Percentiles rank a stretch among this genome's conserved stretches.
Conservation (phyloP, 2,113 vertebrate species). For the Hucho hucho region DNA sequence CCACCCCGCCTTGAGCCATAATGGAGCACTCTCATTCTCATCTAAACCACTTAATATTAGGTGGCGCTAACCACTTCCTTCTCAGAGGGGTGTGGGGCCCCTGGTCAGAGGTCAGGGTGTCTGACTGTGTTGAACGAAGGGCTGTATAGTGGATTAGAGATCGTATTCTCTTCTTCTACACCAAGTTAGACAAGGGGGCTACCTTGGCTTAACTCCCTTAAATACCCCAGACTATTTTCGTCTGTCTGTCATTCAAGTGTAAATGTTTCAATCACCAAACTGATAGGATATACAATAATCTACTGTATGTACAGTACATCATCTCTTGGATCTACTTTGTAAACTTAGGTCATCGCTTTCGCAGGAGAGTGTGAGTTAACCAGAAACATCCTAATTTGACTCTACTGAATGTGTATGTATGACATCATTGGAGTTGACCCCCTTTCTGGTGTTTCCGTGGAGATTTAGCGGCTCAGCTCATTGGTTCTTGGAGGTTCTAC, state of each 20-base stretch:
- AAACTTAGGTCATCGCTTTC: background rate
- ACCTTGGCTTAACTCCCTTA: background rate
- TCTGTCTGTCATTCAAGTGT: background rate
- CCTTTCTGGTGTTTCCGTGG: background rate
- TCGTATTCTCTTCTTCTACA: background rate
- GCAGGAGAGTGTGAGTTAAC: background rate
- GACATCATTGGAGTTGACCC: background rate
- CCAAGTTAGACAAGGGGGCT: background rate
- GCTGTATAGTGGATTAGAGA: background rate
- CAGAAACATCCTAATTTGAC: background rate
- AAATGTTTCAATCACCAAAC: background rate
- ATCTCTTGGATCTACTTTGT: background rate
- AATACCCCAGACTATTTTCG: background rate
- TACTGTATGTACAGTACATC: too few species aligned
- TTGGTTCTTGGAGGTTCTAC: background rate
- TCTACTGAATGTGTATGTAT: background rate
- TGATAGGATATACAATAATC: too few species aligned
- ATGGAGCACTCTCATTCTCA: constrained; percentile 10
- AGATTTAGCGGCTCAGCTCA: background rate
- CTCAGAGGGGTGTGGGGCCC: constrained; percentile 2
- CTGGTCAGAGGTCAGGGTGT: constrained; percentile 6
- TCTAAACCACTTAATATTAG: constrained; percentile 12
- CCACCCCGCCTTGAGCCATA: background rate
- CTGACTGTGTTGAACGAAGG: constrained; percentile 17
- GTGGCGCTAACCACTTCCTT: constrained; percentile 2